These are phyloP conservation scores for Eptesicus fuscus DNA, from an alignment of 2,113 vertebrate species.

Conservation along the genomic window DNA sequence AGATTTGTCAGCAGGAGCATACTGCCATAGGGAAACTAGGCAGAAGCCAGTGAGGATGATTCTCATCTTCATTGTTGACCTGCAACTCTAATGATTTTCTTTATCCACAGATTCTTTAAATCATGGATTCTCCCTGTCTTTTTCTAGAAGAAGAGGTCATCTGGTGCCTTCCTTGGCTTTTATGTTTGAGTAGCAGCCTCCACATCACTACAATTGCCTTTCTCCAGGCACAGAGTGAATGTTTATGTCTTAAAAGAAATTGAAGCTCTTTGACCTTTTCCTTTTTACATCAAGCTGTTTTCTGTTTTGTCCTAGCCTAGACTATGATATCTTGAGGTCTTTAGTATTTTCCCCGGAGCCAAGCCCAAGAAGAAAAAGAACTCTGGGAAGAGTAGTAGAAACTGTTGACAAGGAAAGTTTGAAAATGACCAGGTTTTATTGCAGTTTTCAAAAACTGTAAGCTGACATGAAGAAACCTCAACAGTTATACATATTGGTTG, in stretches of 20 bases:
- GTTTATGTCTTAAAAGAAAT: background rate
- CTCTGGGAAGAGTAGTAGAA: background rate
- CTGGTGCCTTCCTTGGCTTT: background rate
- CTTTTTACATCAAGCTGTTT: background rate
- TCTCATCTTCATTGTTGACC: background rate
- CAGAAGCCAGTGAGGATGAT: background rate
- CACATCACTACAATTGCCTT: background rate
- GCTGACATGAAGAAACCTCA: conserved; percentile 1
- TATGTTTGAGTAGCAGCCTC: background rate
- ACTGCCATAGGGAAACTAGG: too few relatives aligned
- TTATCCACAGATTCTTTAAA: background rate
- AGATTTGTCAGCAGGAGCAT: background rate
- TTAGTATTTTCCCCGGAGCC: conserved; percentile 1
- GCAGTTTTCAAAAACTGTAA: conserved; percentile 42
- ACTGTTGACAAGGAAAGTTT: conserved; percentile 40
- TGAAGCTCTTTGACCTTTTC: background rate
- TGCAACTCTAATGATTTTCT: background rate
- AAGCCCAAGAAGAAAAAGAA: background rate
- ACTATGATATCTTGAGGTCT: background rate
- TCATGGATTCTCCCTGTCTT: background rate
- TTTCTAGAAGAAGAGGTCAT: background rate
- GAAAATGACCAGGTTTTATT: conserved; percentile 30
- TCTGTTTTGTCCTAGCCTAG: background rate
- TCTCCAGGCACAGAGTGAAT: background rate
- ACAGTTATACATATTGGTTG: conserved; percentile 11